A percentile compares a stretch with the other conserved stretches of the same genome.
phyloP scores from a whole-genome alignment of 1,140 invertebrate species.

The Anastrepha obliqua region DNA sequence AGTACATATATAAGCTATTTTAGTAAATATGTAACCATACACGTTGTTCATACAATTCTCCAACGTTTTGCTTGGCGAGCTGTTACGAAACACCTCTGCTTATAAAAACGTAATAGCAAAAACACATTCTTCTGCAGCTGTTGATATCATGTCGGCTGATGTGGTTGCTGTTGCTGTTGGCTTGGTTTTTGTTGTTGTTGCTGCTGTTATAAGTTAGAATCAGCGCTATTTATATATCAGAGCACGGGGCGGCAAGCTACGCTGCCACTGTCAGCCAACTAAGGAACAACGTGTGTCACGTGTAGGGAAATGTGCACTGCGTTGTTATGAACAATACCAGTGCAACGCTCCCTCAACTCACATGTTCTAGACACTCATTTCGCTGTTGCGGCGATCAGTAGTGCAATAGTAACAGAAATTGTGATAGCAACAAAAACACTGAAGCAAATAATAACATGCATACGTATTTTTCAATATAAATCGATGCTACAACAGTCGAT shows the following conservation, averaged over 20 bases:
- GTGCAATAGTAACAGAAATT: conserved; percentile 43
- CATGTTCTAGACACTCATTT: conserved; percentile 56
- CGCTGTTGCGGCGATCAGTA: conserved; percentile 37
- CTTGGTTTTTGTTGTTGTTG: not conserved
- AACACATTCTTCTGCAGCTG: conserved; percentile 46
- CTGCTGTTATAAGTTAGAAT: conserved; percentile 49
- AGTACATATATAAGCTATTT: not conserved
- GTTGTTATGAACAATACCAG: conserved; percentile 42
- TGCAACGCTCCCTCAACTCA: conserved; percentile 58
- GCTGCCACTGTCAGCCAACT: not conserved
- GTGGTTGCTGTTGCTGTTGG: conserved; percentile 16
- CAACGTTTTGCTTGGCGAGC: conserved; percentile 13
- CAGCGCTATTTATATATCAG: conserved; percentile 51
- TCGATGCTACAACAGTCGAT: not conserved
- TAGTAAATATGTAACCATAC: conserved; percentile 2
- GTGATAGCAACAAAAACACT: conserved; percentile 16
- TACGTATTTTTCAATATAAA: conserved; percentile 2
- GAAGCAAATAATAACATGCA: conserved; percentile 11
- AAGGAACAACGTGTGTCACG: conserved; percentile 54
- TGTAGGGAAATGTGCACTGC: conserved; percentile 55
- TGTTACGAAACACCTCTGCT: conserved; percentile 45
- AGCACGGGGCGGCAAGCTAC: not conserved
- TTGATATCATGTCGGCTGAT: conserved; percentile 29
- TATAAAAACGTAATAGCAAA: conserved; percentile 53
- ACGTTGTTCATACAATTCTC: conserved; percentile 43